Evolutionary conservation across 2,888 invertebrate species (phyloP).

Genomic region (Perithous albicinctus): DNA sequence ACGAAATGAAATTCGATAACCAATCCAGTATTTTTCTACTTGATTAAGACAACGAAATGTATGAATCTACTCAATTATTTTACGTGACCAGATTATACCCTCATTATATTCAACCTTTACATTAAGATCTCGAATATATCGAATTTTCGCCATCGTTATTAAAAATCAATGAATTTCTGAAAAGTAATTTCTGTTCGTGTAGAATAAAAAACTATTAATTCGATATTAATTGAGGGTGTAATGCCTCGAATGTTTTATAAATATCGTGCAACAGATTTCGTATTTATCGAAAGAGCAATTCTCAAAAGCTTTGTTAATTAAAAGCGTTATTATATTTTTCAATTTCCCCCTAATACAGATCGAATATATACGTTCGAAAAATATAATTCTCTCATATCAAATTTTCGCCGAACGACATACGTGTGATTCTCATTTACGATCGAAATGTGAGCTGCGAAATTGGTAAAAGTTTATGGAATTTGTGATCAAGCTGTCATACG

Average conservation of each 20-base stretch:
- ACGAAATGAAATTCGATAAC: no score
- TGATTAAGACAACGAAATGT: neutral
- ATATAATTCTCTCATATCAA: neutral
- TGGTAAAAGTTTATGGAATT: neutral
- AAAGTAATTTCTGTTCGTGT: neutral
- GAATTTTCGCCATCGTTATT: neutral
- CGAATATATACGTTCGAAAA: neutral
- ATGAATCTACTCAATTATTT: neutral
- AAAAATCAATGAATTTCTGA: neutral
- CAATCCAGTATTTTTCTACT: neutral
- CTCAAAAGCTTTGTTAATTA: neutral
- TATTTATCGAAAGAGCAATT: neutral
- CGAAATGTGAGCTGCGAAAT: neutral
- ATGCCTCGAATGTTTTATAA: neutral
- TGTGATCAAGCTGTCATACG: neutral
- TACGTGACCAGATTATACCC: neutral
- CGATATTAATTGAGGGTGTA: neutral
- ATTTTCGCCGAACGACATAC: neutral
- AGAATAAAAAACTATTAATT: neutral
- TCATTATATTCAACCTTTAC: neutral
- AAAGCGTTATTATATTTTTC: neutral
- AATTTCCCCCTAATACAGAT: neutral
- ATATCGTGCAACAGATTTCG: neutral
- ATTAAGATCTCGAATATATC: neutral
- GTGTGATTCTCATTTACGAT: neutral